A percentile compares a stretch with the other conserved stretches of the same genome.
phyloP scores from a whole-genome alignment of 1,140 invertebrate species.

The Aphidius ervi region DNA sequence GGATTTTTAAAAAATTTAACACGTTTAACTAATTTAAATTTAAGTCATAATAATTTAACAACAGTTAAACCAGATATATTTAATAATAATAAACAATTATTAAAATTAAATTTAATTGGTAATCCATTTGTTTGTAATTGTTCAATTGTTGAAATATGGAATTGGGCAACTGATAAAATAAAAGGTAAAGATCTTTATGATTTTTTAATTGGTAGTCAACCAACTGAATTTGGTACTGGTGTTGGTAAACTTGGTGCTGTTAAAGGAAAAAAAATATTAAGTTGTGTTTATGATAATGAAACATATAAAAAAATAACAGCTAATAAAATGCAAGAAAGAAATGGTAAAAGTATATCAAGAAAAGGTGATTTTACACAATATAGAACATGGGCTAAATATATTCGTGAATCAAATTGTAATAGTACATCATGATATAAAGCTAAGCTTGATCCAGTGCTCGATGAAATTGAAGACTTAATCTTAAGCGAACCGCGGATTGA shows the following conservation, averaged over 20 bases:
- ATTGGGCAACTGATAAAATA: slow-evolving; percentile 57
- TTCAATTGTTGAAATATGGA: slow-evolving; percentile 66
- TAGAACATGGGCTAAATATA: slow-evolving; percentile 69
- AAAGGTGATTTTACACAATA: slow-evolving; percentile 57
- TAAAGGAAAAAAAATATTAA: slow-evolving; percentile 62
- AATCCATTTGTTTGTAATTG: slow-evolving; percentile 71
- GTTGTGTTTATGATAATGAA: slow-evolving; percentile 63
- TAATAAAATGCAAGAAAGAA: slow-evolving; percentile 47
- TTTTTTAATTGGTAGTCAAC: slow-evolving; percentile 60
- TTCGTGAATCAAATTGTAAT: slow-evolving; percentile 64
- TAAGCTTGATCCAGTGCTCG: not conserved
- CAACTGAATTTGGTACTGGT: slow-evolving; percentile 49
- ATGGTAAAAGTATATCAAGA: slow-evolving; percentile 45
- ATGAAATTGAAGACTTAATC: not conserved
- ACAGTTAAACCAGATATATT: slow-evolving; percentile 57
- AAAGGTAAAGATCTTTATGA: slow-evolving; percentile 62
- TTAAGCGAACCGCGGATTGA: too few species aligned
- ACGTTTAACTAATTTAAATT: slow-evolving; percentile 59
- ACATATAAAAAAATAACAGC: slow-evolving; percentile 52
- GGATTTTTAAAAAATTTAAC: slow-evolving; percentile 58
- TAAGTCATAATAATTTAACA: slow-evolving; percentile 63
- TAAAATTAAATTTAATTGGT: slow-evolving; percentile 60
- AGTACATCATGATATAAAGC: slow-evolving; percentile 45
- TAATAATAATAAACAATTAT: slow-evolving; percentile 54
- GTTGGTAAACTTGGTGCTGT: slow-evolving; percentile 60